phyloP scores from a whole-genome alignment of 1,140 invertebrate genomes.

The Brachionus angularis region DNA sequence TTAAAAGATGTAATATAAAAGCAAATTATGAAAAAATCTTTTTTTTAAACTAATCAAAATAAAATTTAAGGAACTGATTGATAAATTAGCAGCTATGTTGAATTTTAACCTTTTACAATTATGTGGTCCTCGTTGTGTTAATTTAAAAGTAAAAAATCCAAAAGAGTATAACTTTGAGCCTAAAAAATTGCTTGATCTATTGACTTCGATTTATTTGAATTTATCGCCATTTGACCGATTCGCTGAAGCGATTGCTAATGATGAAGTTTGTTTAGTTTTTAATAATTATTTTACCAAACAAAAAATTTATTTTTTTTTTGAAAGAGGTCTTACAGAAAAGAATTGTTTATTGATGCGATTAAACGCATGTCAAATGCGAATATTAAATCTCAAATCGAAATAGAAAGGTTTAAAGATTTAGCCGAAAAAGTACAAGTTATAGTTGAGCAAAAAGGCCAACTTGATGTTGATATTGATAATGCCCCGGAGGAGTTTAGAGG shows the following conservation, averaged over 20 bases:
- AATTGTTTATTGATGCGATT: constrained; percentile 84
- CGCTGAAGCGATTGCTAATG: constrained; percentile 77
- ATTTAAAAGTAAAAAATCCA: constrained; percentile 89
- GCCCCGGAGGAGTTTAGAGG: constrained; percentile 85
- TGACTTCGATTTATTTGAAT: constrained; percentile 94
- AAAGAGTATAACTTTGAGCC: constrained; percentile 96
- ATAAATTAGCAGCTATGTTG: constrained; percentile 89
- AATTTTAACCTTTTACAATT: constrained; percentile 94
- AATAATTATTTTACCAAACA: background rate
- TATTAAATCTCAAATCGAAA: constrained; percentile 74
- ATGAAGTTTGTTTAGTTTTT: constrained; percentile 63
- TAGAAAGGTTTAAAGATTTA: constrained; percentile 75
- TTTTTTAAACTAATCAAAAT: too few species aligned
- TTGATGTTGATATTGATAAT: constrained; percentile 78
- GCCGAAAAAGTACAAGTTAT: constrained; percentile 74
- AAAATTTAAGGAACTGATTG: constrained; percentile 73
- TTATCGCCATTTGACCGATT: constrained; percentile 80
- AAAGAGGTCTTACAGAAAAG: constrained; percentile 83
- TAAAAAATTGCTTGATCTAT: constrained; percentile 75
- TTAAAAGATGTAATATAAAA: constrained; percentile 66
- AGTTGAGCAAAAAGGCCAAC: constrained; percentile 67
- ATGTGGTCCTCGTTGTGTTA: constrained; percentile 94
- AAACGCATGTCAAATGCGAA: constrained; percentile 70
- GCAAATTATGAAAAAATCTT: constrained; percentile 2
- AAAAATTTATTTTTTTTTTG: constrained; percentile 47